These are phyloP conservation scores for Spodoptera exigua DNA, from an alignment of 2,888 invertebrate species.

Conservation along the genomic window DNA sequence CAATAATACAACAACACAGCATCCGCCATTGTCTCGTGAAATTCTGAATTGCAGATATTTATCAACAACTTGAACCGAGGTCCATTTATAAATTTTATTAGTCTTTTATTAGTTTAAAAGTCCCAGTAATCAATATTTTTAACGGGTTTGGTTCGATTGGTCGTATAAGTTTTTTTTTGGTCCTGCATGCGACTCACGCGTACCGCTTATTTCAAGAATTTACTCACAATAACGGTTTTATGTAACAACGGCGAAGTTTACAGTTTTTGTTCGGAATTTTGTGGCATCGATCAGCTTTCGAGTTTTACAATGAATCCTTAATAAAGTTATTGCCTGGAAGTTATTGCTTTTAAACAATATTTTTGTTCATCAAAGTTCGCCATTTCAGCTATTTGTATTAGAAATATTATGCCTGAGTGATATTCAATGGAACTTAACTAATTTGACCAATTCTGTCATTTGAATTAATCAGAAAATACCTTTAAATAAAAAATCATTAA, in stretches of 20 bases:
- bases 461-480: too few relatives aligned
- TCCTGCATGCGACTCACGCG: constrained; percentile 12
- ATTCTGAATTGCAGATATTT: constrained; percentile 21
- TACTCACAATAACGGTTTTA: constrained; percentile 36
- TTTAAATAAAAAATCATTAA: too few relatives aligned
- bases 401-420: too few relatives aligned
- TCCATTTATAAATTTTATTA: not conserved
- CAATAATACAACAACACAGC: constrained; percentile 16
- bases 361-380: too few relatives aligned
- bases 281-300: not conserved
- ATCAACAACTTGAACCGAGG: not conserved
- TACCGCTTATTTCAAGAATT: constrained; percentile 13
- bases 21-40: constrained; percentile 22
- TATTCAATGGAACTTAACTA: too few relatives aligned
- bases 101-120: too few relatives aligned
- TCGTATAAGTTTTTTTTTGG: not conserved
- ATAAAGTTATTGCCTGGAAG: not conserved
- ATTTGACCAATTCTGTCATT: too few relatives aligned
- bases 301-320: not conserved
- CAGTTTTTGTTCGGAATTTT: constrained; percentile 2
- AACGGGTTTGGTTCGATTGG: constrained; percentile 8
- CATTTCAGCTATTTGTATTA: too few relatives aligned
- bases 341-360: too few relatives aligned
- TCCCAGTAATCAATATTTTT: not conserved
- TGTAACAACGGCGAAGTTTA: constrained; percentile 4